Evolutionary conservation across 2,113 vertebrate species (phyloP), one percentile per base, ranked within the genome.

Genomic region (Hiodon alosoides): DNA sequence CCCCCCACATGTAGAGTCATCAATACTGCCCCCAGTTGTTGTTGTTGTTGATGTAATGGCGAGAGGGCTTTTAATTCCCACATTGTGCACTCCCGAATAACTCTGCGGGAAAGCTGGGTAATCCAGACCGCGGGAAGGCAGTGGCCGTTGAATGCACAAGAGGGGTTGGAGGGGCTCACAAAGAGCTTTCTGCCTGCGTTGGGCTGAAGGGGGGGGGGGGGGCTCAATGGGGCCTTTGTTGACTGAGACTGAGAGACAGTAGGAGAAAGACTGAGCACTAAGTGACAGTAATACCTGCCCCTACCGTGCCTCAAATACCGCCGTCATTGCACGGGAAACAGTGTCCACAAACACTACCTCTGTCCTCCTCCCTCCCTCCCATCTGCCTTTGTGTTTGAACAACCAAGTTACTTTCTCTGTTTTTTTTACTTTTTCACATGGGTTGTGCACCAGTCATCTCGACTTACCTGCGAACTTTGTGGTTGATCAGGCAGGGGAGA

Each of bases 211-310:
- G 87, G 80, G 86, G 87, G 86, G 82, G 85, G 87, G 57, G 55
- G 82, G 83, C 83, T 94, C 90, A 94, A 94, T 91, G 90, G 89
- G 84, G 87, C 87, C 91, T 94, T 94, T 95, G 94, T 94, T 93
- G 85, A 66, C 72, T 67, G 31, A 81, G 86, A 81, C 87, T 79
- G 67, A 59, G 84, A 86, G 90, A 86, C 76, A 65, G 88, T 87
- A 79, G 69, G 84, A 85, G 89, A 88, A 90, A 74, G 77, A 57
- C 76, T 69, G 79, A 77, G 82, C 74, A 77, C 74, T 79, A 80
- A 82, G 67, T 81, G 80, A 82, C 90, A 89, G 76, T 78, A 91
- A 90, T 93, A 93, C 92, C 93, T 95, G 92, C 85, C 89, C 50
- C 50, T 17, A 71, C 57, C 17, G 71, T 73, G 75, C 80, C 77